Evolutionary conservation across 2,888 invertebrate genomes (phyloP).

Genomic region (Dolichomitus sp.): DNA sequence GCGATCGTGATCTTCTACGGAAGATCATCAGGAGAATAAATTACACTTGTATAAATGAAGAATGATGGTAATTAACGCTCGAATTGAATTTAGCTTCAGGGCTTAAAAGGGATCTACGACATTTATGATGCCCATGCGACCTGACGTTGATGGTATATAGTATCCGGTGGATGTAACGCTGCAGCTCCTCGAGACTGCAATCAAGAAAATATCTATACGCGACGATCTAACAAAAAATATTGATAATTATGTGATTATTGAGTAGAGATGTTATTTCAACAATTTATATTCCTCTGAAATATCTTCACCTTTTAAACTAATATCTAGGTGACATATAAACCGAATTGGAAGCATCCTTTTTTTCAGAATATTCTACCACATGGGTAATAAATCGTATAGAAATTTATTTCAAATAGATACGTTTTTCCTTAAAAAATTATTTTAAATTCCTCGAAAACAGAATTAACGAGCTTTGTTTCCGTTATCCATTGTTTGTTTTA

Average conservation of each 20-base stretch:
- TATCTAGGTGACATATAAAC: background rate
- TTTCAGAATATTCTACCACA: too few species aligned
- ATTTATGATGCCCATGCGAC: background rate
- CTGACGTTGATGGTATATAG: background rate
- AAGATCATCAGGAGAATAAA: constrained; percentile 44
- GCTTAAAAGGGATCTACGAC: constrained; percentile 5
- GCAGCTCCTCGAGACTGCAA: background rate
- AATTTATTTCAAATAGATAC: too few species aligned
- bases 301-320: background rate
- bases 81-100: constrained; percentile 21
- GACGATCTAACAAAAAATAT: background rate
- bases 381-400: too few species aligned
- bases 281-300: background rate
- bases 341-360: too few species aligned
- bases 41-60: constrained; percentile 21
- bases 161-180: background rate
- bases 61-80: constrained; percentile 26
- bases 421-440: too few species aligned
- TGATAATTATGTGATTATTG: background rate
- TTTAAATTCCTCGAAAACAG: too few species aligned
- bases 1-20: constrained; percentile 14
- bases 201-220: background rate
- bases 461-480: too few species aligned
- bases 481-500: too few species aligned
- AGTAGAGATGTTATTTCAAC: background rate